Evolutionary conservation across 2,888 invertebrate genomes (phyloP).

Genomic region (Byasa hedistus): DNA sequence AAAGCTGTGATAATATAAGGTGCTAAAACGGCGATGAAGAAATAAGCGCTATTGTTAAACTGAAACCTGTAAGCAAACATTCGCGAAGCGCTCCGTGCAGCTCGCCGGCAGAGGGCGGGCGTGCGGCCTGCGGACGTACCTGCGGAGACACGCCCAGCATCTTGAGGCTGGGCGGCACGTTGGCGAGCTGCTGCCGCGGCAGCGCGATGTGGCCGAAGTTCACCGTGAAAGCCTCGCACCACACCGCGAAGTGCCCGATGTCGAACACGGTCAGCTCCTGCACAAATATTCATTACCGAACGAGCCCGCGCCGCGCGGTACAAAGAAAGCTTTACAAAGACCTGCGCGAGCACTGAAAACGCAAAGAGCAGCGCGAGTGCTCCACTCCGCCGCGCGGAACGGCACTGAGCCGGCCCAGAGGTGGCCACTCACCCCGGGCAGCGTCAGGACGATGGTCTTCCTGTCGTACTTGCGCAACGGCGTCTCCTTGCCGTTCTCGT

Average conservation of each 20-base stretch:
- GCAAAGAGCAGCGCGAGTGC: too few species aligned
- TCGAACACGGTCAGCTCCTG: conserved; percentile 93
- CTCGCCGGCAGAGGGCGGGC: background rate
- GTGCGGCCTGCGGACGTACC: conserved; percentile 74
- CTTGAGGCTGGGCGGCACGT: conserved; percentile 94
- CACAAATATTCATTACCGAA: too few species aligned
- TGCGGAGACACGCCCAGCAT: conserved; percentile 97
- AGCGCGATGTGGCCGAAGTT: conserved; percentile 93
- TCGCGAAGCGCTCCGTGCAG: background rate
- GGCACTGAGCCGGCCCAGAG: too few species aligned
- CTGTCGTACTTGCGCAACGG: conserved; percentile 90
- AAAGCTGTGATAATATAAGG: too few species aligned
- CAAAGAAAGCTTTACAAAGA: too few species aligned
- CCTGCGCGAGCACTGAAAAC: too few species aligned
- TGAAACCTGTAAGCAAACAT: background rate
- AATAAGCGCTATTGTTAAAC: background rate
- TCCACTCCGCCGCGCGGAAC: too few species aligned
- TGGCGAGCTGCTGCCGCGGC: conserved; percentile 82
- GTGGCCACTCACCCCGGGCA: conserved; percentile 82
- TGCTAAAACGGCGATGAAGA: background rate
- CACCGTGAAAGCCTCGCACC: conserved; percentile 96
- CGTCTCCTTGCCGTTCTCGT: conserved; percentile 92
- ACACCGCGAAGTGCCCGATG: conserved; percentile 94
- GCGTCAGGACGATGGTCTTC: conserved; percentile 93
- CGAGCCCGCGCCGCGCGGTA: too few species aligned